Base-by-base conservation (phyloP, 2,797 vertebrate species). In the Mormyrus hasselquistii region DNA sequence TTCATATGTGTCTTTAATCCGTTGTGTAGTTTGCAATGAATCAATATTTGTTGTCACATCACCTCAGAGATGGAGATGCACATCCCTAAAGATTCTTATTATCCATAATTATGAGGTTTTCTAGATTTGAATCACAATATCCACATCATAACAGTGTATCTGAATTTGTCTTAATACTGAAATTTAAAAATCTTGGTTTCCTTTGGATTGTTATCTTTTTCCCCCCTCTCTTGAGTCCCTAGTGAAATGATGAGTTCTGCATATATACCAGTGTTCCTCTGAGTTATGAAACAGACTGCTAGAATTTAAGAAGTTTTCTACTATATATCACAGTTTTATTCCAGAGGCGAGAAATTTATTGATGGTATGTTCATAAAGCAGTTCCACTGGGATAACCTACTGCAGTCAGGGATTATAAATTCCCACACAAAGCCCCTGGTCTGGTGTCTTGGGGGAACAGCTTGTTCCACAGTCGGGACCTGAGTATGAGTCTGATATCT, bases 241-340 rank as follows among this genome's bases (percentile, higher is more conserved):
- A 19, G 73, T 79, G 73, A 47, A 79, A 47, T 47, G 73, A 79
- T 79, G 73, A n/a, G 7, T 82, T 82, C 38, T 82, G 76, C 76
- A 82, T 82, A 82, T 79, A 79, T 47, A 82, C 16, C 19, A 82
- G 19, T 5, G 41, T 82, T n/a, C 89, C 91, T 8, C 62, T 82
- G 55, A 52, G 52, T 53, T 86, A 86, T 38, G 84, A 86, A 86
- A 53, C 29, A 91, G 89, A 85, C 22, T 53, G 88, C 38, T 88
- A 90, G 91, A 92, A 89, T 89, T 90, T 91, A 49, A 73, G 49
- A 57, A 41, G 82, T 90, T 55, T 29, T 90, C 49, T 34, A 29
- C 49, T 52, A 52, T 86, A 55, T 86, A 86, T 86, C 84, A 85
- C 47, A 55, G 49, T 52, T 53, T 52, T 86, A 86, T 53, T 86